Percentiles rank a stretch among this genome's conserved stretches.
These are phyloP conservation scores for Channa maculata DNA, from an alignment of 2,113 vertebrate species.

Conservation along the genomic window DNA sequence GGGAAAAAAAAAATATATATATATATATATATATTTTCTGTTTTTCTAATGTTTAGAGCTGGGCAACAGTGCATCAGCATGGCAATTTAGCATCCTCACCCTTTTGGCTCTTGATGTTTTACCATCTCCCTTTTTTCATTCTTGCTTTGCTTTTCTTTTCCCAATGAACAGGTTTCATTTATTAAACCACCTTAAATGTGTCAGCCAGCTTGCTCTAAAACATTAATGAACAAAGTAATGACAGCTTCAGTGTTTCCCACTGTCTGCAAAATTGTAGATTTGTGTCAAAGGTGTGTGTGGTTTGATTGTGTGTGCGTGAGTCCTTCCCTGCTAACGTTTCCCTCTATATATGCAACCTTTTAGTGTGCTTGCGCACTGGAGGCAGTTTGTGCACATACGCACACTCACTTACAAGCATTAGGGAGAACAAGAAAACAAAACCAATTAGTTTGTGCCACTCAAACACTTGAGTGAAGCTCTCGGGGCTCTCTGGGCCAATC, in stretches of 20 bases:
- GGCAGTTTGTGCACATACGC: conserved; percentile 47
- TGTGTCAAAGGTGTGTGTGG: conserved; percentile 46
- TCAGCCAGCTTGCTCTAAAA: conserved; percentile 53
- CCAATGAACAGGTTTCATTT: conserved; percentile 67
- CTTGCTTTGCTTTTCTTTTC: conserved; percentile 22
- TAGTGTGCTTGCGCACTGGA: conserved; percentile 44
- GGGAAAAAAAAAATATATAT: too few relatives aligned
- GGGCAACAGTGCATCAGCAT: conserved; percentile 67
- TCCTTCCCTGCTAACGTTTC: conserved; percentile 14
- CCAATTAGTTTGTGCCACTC: conserved; percentile 72
- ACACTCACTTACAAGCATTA: conserved; percentile 37
- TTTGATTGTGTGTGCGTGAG: conserved; percentile 26
- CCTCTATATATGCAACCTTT: conserved; percentile 27
- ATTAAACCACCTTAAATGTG: conserved; percentile 74
- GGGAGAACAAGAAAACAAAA: conserved; percentile 60
- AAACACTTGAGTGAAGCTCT: conserved; percentile 59
- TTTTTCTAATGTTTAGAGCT: conserved; percentile 72
- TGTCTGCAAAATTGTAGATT: conserved; percentile 66
- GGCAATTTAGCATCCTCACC: conserved; percentile 67
- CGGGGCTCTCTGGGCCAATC: conserved; percentile 59
- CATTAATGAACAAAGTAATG: conserved; percentile 78
- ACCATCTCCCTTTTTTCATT: conserved; percentile 34
- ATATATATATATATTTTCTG: conserved; percentile 59
- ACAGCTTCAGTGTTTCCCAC: conserved; percentile 70
- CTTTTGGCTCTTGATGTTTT: conserved; percentile 71